Percentiles rank a stretch among this genome's conserved stretches.
These are phyloP conservation scores for Ahaetulla prasina DNA, from an alignment of 2,113 vertebrate species.

Conservation along the genomic window DNA sequence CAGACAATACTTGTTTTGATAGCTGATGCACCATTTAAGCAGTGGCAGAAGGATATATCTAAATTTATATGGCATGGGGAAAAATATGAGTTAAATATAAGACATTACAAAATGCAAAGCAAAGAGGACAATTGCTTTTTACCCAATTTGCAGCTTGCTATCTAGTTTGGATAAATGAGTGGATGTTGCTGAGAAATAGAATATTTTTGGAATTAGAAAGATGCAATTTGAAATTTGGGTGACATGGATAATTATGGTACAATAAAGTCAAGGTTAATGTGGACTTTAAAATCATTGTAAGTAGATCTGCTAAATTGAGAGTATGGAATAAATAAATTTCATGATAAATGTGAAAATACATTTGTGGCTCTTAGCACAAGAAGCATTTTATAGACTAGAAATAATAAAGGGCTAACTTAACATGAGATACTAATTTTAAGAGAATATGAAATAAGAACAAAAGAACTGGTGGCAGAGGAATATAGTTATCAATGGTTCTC, in stretches of 20 bases:
- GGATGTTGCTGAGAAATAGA: neutral
- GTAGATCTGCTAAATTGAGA: neutral
- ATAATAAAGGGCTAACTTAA: neutral
- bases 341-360: neutral
- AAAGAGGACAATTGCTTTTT: neutral
- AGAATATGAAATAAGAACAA: neutral
- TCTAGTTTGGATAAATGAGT: neutral
- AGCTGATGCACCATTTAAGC: neutral
- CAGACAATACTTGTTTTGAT: neutral
- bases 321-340: neutral
- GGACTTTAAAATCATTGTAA: neutral
- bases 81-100: neutral
- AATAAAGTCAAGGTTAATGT: neutral
- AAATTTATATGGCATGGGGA: neutral
- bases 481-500: neutral
- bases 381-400: neutral
- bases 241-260: neutral
- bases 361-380: neutral
- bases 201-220: neutral
- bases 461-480: neutral
- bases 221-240: neutral
- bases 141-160: neutral
- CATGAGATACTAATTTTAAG: neutral
- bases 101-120: neutral
- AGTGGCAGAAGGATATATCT: neutral